phyloP scores from a whole-genome alignment of 2,888 invertebrate genomes.

The Pheosia gnoma region DNA sequence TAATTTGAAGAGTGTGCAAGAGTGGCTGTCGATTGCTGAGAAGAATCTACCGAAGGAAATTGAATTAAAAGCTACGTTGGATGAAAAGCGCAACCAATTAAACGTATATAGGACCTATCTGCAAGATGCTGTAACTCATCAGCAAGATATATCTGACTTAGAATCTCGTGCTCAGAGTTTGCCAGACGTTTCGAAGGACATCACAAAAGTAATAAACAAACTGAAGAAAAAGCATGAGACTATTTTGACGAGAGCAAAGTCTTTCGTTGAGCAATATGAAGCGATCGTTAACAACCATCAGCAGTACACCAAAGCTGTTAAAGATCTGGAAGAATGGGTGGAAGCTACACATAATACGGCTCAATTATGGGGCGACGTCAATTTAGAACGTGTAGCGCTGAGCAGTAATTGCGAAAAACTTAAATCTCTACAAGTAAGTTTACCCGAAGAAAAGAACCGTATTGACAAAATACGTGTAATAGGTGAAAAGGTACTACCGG shows the following conservation, averaged over 20 bases:
- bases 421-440: constrained; percentile 89
- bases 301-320: constrained; percentile 93
- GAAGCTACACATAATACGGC: constrained; percentile 93
- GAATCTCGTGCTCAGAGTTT: constrained; percentile 91
- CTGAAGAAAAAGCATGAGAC: constrained; percentile 89
- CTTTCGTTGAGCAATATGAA: constrained; percentile 93
- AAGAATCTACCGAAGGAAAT: constrained; percentile 90
- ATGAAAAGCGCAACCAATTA: constrained; percentile 95
- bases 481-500: constrained; percentile 96
- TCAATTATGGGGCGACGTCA: constrained; percentile 92
- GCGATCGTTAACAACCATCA: constrained; percentile 95
- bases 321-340: constrained; percentile 94
- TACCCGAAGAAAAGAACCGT: constrained; percentile 94
- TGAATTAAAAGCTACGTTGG: constrained; percentile 92
- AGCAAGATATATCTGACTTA: constrained; percentile 92
- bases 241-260: constrained; percentile 88
- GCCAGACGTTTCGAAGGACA: constrained; percentile 90
- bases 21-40: constrained; percentile 91
- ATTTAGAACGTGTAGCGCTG: constrained; percentile 92
- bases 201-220: constrained; percentile 87
- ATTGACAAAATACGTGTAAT: constrained; percentile 91
- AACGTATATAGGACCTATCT: constrained; percentile 92
- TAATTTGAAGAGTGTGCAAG: constrained; percentile 89
- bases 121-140: constrained; percentile 93
- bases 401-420: constrained; percentile 94